Conservation (phyloP, 2,888 invertebrate species). For the Pecten maximus region DNA sequence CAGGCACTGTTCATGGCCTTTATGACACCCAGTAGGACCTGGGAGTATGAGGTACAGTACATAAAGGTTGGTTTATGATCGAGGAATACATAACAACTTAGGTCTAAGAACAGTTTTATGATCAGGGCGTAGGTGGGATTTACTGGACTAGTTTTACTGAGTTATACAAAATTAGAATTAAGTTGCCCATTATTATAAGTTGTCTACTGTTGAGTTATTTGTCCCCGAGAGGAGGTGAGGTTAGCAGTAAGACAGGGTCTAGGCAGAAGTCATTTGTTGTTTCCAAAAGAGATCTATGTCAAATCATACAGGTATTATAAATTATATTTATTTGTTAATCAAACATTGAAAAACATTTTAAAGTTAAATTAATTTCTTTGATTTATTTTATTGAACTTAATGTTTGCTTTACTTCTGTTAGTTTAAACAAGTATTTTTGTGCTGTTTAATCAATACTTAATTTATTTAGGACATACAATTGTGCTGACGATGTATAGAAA, state of each 20-base stretch:
- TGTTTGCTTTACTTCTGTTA: constrained; percentile 1
- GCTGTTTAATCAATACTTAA: neutral
- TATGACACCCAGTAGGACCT: too few relatives aligned
- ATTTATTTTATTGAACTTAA: neutral
- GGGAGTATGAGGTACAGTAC: too few relatives aligned
- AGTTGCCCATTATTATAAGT: neutral
- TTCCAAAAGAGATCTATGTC: too few relatives aligned
- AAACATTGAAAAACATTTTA: neutral
- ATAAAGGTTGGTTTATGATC: too few relatives aligned
- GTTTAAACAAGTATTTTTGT: neutral
- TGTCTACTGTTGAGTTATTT: neutral
- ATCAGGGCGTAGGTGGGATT: neutral
- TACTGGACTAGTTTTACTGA: neutral
- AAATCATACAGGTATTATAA: too few relatives aligned
- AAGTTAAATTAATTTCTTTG: neutral
- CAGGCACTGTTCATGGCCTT: neutral
- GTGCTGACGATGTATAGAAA: neutral
- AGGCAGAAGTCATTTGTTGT: too few relatives aligned
- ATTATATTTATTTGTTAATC: too few relatives aligned
- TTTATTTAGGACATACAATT: neutral
- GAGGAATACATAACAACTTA: too few relatives aligned
- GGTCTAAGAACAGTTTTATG: neutral
- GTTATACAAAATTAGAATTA: too few relatives aligned
- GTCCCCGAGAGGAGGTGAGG: neutral
- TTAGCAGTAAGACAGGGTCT: neutral